Conservation (phyloP, 92 coral and sea anemone genomes). For the Actinostola sp. region DNA sequence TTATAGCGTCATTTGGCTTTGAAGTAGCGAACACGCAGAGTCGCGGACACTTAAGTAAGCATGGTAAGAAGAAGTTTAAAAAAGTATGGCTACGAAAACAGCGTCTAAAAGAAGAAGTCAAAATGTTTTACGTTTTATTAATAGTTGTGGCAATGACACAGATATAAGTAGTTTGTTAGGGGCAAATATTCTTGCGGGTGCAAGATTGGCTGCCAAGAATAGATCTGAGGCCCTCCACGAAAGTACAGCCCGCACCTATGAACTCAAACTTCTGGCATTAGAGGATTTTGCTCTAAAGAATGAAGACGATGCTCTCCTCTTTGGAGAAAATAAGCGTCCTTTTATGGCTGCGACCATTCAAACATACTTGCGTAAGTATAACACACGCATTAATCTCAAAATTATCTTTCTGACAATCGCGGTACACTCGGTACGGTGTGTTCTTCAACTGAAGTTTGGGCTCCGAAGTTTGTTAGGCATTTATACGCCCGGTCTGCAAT, state of each 20-base stretch:
- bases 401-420: too few species aligned
- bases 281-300: conserved; percentile 15
- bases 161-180: neutral
- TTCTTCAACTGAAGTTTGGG: too few species aligned
- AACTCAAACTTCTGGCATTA: conserved; percentile 24
- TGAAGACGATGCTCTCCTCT: conserved; percentile 29
- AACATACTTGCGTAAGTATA: conserved; percentile 6
- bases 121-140: conserved; percentile 18
- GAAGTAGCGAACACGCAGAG: too few species aligned
- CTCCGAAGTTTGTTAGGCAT: too few species aligned
- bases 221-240: neutral
- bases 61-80: too few species aligned
- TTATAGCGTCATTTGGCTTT: too few species aligned
- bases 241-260: conserved; percentile 1
- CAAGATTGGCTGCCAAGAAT: conserved; percentile 29
- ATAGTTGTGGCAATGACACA: conserved; percentile 21
- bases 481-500: too few species aligned
- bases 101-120: conserved; percentile 32
- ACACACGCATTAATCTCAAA: too few species aligned
- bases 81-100: neutral
- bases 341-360: conserved; percentile 25
- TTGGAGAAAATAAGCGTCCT: conserved; percentile 21
- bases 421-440: too few species aligned
- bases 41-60: too few species aligned
- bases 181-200: conserved; percentile 32